phyloP scores from a whole-genome alignment of 1,140 invertebrate species.

The Drosophila persimilis region DNA sequence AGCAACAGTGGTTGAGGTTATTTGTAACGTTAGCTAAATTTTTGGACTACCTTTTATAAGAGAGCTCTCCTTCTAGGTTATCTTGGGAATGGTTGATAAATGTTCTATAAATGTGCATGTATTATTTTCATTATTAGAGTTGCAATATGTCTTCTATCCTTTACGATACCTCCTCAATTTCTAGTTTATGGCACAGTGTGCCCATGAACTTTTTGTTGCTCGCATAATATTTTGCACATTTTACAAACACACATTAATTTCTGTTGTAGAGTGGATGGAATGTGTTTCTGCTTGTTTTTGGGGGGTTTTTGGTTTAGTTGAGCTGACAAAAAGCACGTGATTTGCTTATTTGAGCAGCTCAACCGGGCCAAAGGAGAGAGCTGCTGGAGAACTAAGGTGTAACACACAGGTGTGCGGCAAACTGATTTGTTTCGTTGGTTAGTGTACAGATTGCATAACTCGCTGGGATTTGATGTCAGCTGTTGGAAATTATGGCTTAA shows the following conservation, averaged over 20 bases:
- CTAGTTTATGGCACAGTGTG: not conserved
- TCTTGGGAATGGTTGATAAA: too few relatives aligned
- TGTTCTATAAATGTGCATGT: too few relatives aligned
- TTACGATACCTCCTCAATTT: too few relatives aligned
- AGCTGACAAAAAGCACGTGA: constrained; percentile 65
- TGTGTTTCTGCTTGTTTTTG: constrained; percentile 2
- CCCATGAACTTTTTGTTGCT: constrained; percentile 12
- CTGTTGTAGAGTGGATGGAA: constrained; percentile 15
- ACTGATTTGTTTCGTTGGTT: constrained; percentile 53
- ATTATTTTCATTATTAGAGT: too few relatives aligned
- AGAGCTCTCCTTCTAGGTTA: too few relatives aligned
- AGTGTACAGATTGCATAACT: constrained; percentile 50
- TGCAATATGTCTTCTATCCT: too few relatives aligned
- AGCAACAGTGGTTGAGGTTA: constrained; percentile 4
- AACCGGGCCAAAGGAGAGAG: constrained; percentile 2
- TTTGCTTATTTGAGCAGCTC: constrained; percentile 61
- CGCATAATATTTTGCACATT: constrained; percentile 40
- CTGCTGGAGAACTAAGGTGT: not conserved
- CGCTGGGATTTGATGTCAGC: constrained; percentile 43
- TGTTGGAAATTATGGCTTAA: constrained; percentile 46
- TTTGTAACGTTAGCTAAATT: too few relatives aligned
- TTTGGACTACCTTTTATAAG: too few relatives aligned
- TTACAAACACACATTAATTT: constrained; percentile 62
- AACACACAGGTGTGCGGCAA: constrained; percentile 41
- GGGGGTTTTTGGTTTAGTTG: constrained; percentile 44